These are phyloP conservation scores for Piscicola geometra DNA, from an alignment of 2,888 invertebrate species.

Conservation along the genomic window DNA sequence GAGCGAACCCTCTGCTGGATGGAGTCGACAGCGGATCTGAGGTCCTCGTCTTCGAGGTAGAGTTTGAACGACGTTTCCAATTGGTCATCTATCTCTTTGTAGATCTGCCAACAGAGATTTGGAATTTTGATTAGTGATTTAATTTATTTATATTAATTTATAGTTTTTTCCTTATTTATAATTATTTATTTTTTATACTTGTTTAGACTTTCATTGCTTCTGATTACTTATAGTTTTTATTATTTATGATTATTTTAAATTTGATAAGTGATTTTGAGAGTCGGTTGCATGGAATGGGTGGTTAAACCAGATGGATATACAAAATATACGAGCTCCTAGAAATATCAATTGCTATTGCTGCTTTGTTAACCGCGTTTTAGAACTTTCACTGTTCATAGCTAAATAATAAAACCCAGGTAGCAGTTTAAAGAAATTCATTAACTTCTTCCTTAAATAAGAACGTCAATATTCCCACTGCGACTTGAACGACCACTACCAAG, in stretches of 20 bases:
- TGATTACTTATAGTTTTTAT: not conserved
- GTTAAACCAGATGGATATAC: no score
- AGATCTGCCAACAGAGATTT: conserved; percentile 15
- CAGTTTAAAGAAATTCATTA: no score
- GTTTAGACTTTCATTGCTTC: not conserved
- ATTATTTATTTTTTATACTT: no score
- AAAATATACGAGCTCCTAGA: no score
- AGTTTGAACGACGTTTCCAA: conserved; percentile 25
- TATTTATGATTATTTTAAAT: not conserved
- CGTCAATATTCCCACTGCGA: conserved; percentile 36
- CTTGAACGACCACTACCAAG: conserved; percentile 28
- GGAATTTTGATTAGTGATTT: not conserved
- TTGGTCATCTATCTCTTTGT: conserved; percentile 29
- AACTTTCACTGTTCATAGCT: no score
- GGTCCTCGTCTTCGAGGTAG: conserved; percentile 27
- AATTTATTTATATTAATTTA: not conserved
- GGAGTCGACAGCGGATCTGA: conserved; percentile 26
- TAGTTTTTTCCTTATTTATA: no score
- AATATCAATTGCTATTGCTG: no score
- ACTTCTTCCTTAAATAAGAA: conserved; percentile 31
- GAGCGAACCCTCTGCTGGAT: conserved; percentile 34
- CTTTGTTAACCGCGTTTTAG: no score
- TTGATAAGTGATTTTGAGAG: not conserved
- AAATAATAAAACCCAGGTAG: no score
- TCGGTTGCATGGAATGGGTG: not conserved